These are phyloP conservation scores for Opisthograptis luteolata DNA, from an alignment of 2,888 invertebrate species.

Conservation along the genomic window DNA sequence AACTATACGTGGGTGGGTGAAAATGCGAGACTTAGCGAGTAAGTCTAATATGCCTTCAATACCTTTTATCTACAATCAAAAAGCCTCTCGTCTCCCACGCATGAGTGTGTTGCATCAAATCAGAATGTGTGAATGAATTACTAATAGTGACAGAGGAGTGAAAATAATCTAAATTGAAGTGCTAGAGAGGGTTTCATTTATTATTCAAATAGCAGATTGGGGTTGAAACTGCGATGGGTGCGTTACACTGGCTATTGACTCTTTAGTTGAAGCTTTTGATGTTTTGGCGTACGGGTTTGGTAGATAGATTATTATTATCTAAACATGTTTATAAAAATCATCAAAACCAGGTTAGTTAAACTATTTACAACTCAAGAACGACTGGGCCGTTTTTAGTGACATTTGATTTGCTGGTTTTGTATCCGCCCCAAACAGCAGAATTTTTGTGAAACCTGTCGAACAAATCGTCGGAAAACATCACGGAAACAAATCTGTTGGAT, in stretches of 20 bases:
- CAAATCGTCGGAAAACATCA: no score
- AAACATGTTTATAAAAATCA: no score
- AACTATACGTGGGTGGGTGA: no score
- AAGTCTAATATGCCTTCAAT: no score
- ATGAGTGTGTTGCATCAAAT: neutral
- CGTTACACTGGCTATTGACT: slow-evolving; percentile 11
- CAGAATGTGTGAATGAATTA: slow-evolving; percentile 3
- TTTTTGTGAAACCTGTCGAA: no score
- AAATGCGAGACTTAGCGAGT: no score
- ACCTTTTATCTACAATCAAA: neutral
- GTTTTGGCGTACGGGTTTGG: neutral
- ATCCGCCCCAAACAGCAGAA: no score
- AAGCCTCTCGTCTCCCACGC: neutral
- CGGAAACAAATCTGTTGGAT: no score
- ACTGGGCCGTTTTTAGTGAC: no score
- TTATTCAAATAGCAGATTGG: slow-evolving; percentile 44
- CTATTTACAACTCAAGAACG: no score
- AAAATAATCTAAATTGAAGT: slow-evolving; percentile 26
- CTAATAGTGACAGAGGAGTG: slow-evolving; percentile 24
- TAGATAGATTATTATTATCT: neutral
- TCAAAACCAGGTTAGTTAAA: no score
- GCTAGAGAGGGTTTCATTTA: slow-evolving; percentile 35
- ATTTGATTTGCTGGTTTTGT: no score
- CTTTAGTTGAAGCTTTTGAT: neutral
- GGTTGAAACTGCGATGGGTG: slow-evolving; percentile 5